Percentiles rank a stretch among this genome's conserved stretches.
Evolutionary conservation across 2,888 invertebrate genomes (phyloP).

Genomic region (Leptinotarsa tumamoca): DNA sequence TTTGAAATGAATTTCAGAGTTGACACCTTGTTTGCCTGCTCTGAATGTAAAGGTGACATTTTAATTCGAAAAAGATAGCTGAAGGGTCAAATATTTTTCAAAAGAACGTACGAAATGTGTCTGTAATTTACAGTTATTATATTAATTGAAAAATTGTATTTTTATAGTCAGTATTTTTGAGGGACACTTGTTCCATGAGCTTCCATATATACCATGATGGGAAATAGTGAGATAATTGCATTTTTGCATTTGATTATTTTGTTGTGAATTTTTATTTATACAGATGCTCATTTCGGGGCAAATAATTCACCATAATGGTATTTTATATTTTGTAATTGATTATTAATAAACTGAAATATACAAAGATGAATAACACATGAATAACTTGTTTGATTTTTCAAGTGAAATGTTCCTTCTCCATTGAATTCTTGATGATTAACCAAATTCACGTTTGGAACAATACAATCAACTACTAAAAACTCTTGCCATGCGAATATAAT

Average conservation of each 20-base stretch:
- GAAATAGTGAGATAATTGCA: constrained; percentile 11
- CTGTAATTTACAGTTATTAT: not conserved
- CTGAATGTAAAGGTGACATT: no score
- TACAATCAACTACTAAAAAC: no score
- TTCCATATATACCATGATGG: constrained; percentile 5
- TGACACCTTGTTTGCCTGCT: no score
- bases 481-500: no score
- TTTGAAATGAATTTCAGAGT: not conserved
- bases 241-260: not conserved
- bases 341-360: not conserved
- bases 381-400: not conserved
- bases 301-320: constrained; percentile 3
- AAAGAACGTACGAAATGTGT: no score
- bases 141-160: not conserved
- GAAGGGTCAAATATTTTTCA: no score
- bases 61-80: no score
- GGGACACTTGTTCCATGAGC: not conserved
- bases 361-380: not conserved
- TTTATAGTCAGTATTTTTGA: constrained; percentile 11
- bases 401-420: no score
- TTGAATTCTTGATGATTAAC: no score
- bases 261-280: constrained; percentile 17
- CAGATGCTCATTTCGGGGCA: not conserved
- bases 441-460: no score
- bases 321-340: constrained; percentile 19